Evolutionary conservation across 2,797 vertebrate species (phyloP).

Genomic region (Microchirus variegatus): DNA sequence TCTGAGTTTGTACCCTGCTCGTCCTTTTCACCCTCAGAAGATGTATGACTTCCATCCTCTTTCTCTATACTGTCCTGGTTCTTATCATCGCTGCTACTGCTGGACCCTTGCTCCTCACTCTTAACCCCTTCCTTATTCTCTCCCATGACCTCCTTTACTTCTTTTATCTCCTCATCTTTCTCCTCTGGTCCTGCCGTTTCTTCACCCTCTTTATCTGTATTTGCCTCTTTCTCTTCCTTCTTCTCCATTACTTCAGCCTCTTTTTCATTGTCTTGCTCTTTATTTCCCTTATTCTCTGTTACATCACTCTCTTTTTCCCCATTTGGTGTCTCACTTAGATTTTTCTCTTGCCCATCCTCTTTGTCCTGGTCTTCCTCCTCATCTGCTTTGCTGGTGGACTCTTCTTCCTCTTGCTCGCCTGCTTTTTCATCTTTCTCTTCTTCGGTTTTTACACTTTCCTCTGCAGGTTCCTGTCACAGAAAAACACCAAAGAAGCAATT

Average conservation of each 20-base stretch:
- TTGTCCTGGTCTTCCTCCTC: conserved; percentile 14
- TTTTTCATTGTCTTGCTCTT: conserved; percentile 5
- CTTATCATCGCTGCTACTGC: conserved; percentile 41
- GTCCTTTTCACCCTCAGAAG: conserved; percentile 41
- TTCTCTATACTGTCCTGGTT: conserved; percentile 39
- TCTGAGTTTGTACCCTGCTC: conserved; percentile 31
- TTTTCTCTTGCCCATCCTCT: conserved; percentile 26
- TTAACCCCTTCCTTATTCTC: conserved; percentile 35
- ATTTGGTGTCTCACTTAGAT: conserved; percentile 10
- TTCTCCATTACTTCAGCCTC: conserved; percentile 19
- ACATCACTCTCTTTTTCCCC: conserved; percentile 22
- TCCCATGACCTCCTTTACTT: conserved; percentile 37
- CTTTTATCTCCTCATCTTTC: conserved; percentile 25
- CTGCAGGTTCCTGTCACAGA: conserved; percentile 78
- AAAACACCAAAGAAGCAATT: conserved; percentile 68
- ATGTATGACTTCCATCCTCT: conserved; percentile 28
- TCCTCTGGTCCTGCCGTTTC: not conserved
- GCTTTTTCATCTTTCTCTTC: conserved; percentile 72
- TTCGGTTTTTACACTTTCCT: conserved; percentile 67
- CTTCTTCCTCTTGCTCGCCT: conserved; percentile 67
- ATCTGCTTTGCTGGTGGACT: conserved; percentile 21
- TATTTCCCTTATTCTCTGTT: not conserved
- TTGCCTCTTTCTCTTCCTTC: conserved; percentile 12
- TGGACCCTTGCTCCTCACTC: conserved; percentile 38
- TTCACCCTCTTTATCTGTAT: conserved; percentile 15